Percentiles rank a stretch among this genome's conserved stretches.
These are phyloP conservation scores for Trachythela sp. DNA, from an alignment of 64 coral and sea anemone genomes.

Conservation along the genomic window DNA sequence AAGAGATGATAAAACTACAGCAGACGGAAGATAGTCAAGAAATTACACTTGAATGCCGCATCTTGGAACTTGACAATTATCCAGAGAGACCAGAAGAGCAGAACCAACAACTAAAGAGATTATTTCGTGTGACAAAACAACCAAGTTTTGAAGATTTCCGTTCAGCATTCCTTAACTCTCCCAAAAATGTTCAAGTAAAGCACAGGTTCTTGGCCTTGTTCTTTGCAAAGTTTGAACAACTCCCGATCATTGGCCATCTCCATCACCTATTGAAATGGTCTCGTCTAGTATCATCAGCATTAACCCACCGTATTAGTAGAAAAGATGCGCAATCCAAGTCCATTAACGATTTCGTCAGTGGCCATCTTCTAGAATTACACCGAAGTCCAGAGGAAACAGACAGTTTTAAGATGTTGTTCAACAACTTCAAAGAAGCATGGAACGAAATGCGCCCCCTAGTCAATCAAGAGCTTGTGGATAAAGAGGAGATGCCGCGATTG, in stretches of 20 bases:
- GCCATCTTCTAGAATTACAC: constrained; percentile 22
- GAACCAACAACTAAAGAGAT: not conserved
- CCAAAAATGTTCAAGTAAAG: not conserved
- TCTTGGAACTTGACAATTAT: not conserved
- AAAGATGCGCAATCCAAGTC: not conserved
- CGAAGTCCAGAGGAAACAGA: not conserved
- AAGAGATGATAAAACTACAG: not conserved
- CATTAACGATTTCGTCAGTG: constrained; percentile 59
- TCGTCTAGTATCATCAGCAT: not conserved
- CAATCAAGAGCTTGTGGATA: not conserved
- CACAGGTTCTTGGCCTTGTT: not conserved
- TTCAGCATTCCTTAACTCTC: not conserved
- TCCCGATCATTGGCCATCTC: not conserved
- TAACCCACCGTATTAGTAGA: not conserved
- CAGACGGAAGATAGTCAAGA: not conserved
- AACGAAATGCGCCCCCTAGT: constrained; percentile 43
- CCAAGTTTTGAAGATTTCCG: not conserved
- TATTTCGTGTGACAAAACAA: not conserved
- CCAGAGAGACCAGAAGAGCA: not conserved
- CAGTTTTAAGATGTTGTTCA: constrained; percentile 44
- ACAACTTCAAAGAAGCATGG: constrained; percentile 67
- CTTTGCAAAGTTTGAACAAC: not conserved
- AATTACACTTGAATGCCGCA: not conserved
- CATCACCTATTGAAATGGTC: not conserved
- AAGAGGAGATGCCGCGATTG: constrained; percentile 36